Evolutionary conservation across 1,140 invertebrate genomes (phyloP), one percentile per base, ranked within the genome.

Genomic region (Ceratina japonica): DNA sequence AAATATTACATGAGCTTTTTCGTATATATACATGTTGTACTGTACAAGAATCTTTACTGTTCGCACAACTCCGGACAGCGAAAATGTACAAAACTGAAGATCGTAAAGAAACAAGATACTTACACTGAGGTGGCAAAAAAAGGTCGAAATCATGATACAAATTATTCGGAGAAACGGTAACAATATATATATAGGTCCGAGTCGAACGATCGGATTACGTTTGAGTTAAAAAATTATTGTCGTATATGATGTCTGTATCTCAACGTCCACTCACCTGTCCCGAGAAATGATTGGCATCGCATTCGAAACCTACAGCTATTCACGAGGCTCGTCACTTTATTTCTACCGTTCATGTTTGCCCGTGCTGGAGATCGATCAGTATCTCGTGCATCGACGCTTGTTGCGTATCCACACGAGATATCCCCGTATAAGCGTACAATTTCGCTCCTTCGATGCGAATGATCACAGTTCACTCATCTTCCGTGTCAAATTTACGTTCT

Each of bases 331-430:
- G 37, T 49, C 20, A 15, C 49, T 15, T 12, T n/a, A 3, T 44
- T 18, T 31, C 54, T 74, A 73, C 31, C 15, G 61, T 68, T 84
- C 83, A 85, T 85, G 70, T 84, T 85, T 85, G 61, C 82, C 79
- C 82, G 82, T 74, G n/a, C n/a, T n/a, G 49, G 62, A 81, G 37
- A 84, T 81, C 80, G 61, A 78, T 81, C 75, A 27, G 75, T 81
- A 69, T 22, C 61, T 59, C 54, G 59, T 72, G 71, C 61, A 68
- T 84, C 24, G 59, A 86, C 72, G 84, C 83, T 86, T 85, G 83
- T 85, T 85, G 83, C 83, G 80, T 79, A 59, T 79, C 22, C 62
- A 61, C 52, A 65, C 52, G 52, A 37, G 71, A 73, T 64, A 10
- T 51, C 15, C 22, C 44, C 15, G 10, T 44, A 44, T 44, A 44